Evolutionary conservation across 2,113 vertebrate genomes (phyloP).

Genomic region (Takifugu flavidus): DNA sequence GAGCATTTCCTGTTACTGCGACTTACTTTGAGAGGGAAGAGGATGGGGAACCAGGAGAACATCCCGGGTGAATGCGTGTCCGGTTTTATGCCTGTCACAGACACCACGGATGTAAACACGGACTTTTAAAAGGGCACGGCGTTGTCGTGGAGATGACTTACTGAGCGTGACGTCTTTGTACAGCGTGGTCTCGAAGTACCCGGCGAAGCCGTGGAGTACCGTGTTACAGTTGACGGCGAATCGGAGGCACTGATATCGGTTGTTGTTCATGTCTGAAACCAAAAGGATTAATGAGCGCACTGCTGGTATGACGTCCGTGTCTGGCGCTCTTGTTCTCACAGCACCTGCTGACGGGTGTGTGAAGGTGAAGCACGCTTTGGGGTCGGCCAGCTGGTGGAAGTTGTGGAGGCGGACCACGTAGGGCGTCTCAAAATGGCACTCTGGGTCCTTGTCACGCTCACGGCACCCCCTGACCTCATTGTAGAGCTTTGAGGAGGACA

Average conservation of each 20-base stretch:
- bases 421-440: constrained; percentile 91
- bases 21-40: constrained; percentile 91
- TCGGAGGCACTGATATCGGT: constrained; percentile 84
- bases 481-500: constrained; percentile 94
- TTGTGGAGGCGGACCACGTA: constrained; percentile 92
- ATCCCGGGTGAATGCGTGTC: constrained; percentile 93
- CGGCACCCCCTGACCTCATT: constrained; percentile 89
- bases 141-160: constrained; percentile 62
- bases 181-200: constrained; percentile 89
- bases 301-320: not conserved
- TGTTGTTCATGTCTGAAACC: constrained; percentile 81
- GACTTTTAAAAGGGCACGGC: rapidly evolving
- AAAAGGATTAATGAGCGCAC: not conserved
- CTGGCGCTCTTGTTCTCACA: not conserved
- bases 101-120: not conserved
- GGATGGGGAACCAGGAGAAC: constrained; percentile 96
- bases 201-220: constrained; percentile 90
- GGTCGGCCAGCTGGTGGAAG: constrained; percentile 87
- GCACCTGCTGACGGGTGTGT: constrained; percentile 83
- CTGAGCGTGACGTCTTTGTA: constrained; percentile 89
- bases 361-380: constrained; percentile 88
- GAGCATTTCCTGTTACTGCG: not conserved
- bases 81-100: constrained; percentile 84
- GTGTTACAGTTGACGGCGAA: constrained; percentile 83
- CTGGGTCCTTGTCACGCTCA: constrained; percentile 84